Evolutionary conservation across 2,113 vertebrate genomes (phyloP), one percentile per base, ranked within the genome.

Genomic region (Hyaena hyaena): DNA sequence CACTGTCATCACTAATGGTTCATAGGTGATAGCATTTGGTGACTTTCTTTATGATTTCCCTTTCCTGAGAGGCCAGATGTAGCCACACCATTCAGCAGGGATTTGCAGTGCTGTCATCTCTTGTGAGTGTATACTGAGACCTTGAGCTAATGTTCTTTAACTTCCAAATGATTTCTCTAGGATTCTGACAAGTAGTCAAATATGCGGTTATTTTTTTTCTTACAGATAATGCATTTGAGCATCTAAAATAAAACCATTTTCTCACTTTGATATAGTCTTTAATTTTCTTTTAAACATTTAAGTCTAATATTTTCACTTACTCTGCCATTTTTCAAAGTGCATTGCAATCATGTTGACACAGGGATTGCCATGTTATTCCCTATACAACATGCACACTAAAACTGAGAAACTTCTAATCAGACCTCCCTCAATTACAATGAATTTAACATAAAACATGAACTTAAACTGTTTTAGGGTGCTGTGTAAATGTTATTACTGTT

Each of bases 211-310:
- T 39, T 92, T 90, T 74, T 39, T 65, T 53, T 16, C 58, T 80
- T 90, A 28, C 10, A 81, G 82, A 81, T 43, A 86, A 45, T 68
- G 61, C 35, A 26, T 85, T 55, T 74, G 69, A 92, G 31, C 26
- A n/a, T 81, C 31, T 88, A 82, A 77, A 96, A 84, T 92, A 84
- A 95, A 92, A 61, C 35, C 15, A 82, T 85, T 73, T 95, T 88
- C 33, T 90, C 55, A 95, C n/a, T 90, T 95, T 4, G 14, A 69
- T 77, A 88, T 43, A 81, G 8, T 83, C 71, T 90, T 92, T 89
- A 88, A 90, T 84, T 94, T 97, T 10, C 35, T 93, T 80, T 83
- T 93, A 94, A 90, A 90, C 82, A 90, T 69, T 82, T 68, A 77
- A 26, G 26, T 79, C 2, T 89, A 50, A 33, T 90, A 73, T 88